phyloP scores from a whole-genome alignment of 2,888 invertebrate genomes.

The Oligia fasciuncula region DNA sequence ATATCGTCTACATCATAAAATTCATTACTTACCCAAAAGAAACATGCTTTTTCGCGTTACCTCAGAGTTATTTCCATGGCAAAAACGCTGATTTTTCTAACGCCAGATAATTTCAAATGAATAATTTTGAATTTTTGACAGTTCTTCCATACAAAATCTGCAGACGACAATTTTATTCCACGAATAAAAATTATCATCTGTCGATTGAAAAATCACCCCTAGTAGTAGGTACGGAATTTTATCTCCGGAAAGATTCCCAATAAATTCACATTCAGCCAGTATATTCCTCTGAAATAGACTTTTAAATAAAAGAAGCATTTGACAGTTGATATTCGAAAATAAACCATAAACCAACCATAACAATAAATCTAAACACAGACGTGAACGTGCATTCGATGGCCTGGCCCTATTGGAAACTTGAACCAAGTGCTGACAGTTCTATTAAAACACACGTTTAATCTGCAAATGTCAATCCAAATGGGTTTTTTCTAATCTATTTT shows the following conservation, averaged over 20 bases:
- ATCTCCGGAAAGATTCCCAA: not conserved
- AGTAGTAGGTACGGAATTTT: not conserved
- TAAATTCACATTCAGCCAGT: not conserved
- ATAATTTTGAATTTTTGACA: too few species aligned
- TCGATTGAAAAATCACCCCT: too few species aligned
- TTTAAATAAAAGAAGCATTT: slow-evolving; percentile 12
- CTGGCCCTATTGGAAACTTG: slow-evolving; percentile 27
- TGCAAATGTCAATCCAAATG: slow-evolving; percentile 15
- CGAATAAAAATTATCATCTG: too few species aligned
- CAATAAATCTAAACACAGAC: slow-evolving; percentile 24
- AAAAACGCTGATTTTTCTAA: too few species aligned
- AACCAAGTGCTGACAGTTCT: slow-evolving; percentile 38
- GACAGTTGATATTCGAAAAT: slow-evolving; percentile 5
- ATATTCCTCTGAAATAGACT: not conserved
- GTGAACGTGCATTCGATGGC: slow-evolving; percentile 38
- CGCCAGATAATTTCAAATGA: too few species aligned
- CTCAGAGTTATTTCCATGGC: not conserved
- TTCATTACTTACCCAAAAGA: not conserved
- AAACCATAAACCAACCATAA: slow-evolving; percentile 1
- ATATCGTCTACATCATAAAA: not conserved
- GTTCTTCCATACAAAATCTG: too few species aligned
- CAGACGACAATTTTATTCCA: too few species aligned
- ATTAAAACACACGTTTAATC: slow-evolving; percentile 24
- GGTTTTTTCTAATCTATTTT: slow-evolving; percentile 5
- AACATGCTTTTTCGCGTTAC: not conserved